Evolutionary conservation across 1,140 invertebrate genomes (phyloP).

Genomic region (Zophobas atratus): DNA sequence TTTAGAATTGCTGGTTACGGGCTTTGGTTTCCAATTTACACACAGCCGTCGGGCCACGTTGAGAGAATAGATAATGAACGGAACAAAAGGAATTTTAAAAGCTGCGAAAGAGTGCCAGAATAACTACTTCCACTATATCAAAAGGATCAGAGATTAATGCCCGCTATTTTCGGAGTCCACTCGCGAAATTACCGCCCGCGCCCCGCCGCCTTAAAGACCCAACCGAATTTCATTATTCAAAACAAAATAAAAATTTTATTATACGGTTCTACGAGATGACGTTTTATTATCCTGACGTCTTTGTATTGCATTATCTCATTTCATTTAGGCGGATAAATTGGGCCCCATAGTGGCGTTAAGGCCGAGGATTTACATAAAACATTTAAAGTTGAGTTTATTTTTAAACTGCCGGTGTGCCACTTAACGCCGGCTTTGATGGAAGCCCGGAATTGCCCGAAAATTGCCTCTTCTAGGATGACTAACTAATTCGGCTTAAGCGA

Average conservation of each 20-base stretch:
- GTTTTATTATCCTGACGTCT: slow-evolving; percentile 29
- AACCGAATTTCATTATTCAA: slow-evolving; percentile 27
- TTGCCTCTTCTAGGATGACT: too few relatives aligned
- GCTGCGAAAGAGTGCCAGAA: not conserved
- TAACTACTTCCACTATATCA: slow-evolving; percentile 28
- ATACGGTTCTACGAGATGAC: slow-evolving; percentile 16
- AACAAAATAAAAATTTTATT: slow-evolving; percentile 34
- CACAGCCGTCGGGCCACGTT: slow-evolving; percentile 40
- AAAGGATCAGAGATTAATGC: slow-evolving; percentile 20
- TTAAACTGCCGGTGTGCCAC: slow-evolving; percentile 1
- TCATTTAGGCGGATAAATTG: slow-evolving; percentile 43
- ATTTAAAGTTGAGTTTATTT: slow-evolving; percentile 23
- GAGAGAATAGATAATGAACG: slow-evolving; percentile 50
- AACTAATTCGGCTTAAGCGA: too few relatives aligned
- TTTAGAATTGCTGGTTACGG: slow-evolving; percentile 51
- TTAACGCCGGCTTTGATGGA: too few relatives aligned
- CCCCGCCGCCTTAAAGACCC: not conserved
- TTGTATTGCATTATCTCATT: slow-evolving; percentile 37
- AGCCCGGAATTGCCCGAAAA: too few relatives aligned
- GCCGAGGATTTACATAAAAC: slow-evolving; percentile 43
- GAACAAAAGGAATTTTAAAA: slow-evolving; percentile 48
- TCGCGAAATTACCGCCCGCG: not conserved
- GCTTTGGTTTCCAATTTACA: slow-evolving; percentile 52
- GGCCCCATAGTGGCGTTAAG: slow-evolving; percentile 29
- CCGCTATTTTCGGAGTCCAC: not conserved